Evolutionary conservation across 2,888 invertebrate species (phyloP).

Genomic region (Alloplasta piceator): DNA sequence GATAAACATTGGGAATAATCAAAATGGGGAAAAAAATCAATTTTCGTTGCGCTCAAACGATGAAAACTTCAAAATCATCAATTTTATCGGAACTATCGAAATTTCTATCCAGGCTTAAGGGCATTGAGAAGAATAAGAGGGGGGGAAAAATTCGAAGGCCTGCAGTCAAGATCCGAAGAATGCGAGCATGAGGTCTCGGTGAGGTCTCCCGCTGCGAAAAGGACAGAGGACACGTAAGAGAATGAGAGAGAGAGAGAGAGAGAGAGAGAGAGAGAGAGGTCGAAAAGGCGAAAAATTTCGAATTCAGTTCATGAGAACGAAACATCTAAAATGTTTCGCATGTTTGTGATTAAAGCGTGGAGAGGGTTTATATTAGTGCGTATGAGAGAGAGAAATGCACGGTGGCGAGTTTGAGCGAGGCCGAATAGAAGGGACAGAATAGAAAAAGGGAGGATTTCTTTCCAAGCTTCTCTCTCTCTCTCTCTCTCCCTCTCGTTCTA

Average conservation of each 20-base stretch:
- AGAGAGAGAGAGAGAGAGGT: not conserved
- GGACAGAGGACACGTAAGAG: conserved; percentile 19
- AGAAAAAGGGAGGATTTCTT: conserved; percentile 14
- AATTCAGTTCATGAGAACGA: not conserved
- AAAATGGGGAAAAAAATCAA: too few relatives aligned
- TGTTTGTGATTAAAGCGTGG: conserved; percentile 18
- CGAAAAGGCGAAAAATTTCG: not conserved
- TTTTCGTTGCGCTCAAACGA: too few relatives aligned
- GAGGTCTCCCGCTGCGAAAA: conserved; percentile 42
- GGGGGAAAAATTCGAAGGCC: conserved; percentile 14
- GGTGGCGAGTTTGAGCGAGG: conserved; percentile 19
- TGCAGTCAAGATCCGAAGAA: conserved; percentile 50
- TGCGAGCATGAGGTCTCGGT: conserved; percentile 37
- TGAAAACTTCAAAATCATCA: not conserved
- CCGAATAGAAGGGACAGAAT: conserved; percentile 22
- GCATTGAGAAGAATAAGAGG: conserved; percentile 30
- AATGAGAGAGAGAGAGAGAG: not conserved
- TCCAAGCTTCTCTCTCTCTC: conserved; percentile 27
- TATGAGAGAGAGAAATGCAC: conserved; percentile 1
- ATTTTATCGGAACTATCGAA: not conserved
- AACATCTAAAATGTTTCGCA: conserved; percentile 37
- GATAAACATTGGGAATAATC: too few relatives aligned
- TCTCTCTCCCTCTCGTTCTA: conserved; percentile 19
- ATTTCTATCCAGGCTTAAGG: conserved; percentile 20
- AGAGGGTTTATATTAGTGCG: conserved; percentile 2